A percentile compares a stretch with the other conserved stretches of the same genome.
phyloP scores from a whole-genome alignment of 2,797 vertebrate species.

The Sebastes diploproa region DNA sequence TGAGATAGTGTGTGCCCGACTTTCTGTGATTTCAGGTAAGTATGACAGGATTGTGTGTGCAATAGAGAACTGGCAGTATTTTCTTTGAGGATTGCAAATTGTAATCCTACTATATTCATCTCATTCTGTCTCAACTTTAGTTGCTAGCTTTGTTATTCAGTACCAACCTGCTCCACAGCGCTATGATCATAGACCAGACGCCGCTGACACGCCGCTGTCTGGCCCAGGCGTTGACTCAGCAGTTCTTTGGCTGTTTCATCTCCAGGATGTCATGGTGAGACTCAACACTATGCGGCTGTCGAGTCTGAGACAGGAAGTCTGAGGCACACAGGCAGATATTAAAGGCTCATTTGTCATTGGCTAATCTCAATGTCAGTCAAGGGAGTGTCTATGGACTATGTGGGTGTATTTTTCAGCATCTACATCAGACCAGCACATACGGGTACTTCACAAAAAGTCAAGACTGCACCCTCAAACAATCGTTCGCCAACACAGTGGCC shows the following conservation, averaged over 20 bases:
- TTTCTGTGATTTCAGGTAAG: no score
- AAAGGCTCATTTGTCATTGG: no score
- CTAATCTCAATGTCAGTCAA: no score
- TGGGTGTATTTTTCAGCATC: no score
- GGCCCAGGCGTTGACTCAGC: slow-evolving; percentile 94
- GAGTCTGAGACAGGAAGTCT: no score
- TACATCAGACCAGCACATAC: no score
- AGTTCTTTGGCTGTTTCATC: slow-evolving; percentile 99
- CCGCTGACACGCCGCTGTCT: slow-evolving; percentile 92
- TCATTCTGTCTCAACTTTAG: background rate
- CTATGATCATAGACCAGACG: slow-evolving; percentile 98
- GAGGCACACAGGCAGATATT: background rate
- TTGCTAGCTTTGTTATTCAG: slow-evolving; percentile 72
- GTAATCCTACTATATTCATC: background rate
- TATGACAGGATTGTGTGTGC: no score
- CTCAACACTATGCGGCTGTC: background rate
- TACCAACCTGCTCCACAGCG: slow-evolving; percentile 96
- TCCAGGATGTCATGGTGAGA: slow-evolving; percentile 99
- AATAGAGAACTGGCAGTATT: background rate
- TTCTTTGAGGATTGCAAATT: background rate
- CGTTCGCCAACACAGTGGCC: no score
- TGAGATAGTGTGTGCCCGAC: no score
- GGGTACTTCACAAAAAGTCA: no score
- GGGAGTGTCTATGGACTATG: no score
- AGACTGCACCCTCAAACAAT: no score